Evolutionary conservation across 2,797 vertebrate species (phyloP).

Genomic region (Benthosema pterotum): DNA sequence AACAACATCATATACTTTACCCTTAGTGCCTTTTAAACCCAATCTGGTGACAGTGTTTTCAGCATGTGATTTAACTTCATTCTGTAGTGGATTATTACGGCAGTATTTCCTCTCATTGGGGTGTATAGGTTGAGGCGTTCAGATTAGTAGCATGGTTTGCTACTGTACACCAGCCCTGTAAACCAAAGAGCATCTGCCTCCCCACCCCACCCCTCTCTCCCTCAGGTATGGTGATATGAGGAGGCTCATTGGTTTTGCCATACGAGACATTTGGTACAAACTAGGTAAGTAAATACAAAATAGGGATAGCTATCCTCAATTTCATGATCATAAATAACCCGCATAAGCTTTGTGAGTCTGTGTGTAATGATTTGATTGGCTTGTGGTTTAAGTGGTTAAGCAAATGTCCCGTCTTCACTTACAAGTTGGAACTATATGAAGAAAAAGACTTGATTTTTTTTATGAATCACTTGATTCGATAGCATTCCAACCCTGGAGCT

Average conservation of each 20-base stretch:
- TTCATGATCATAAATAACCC: no score
- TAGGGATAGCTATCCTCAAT: no score
- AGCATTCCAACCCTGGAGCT: no score
- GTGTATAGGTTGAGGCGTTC: slow-evolving; percentile 12
- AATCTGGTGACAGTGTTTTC: background rate
- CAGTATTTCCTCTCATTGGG: slow-evolving; percentile 31
- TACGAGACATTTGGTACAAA: slow-evolving; percentile 99
- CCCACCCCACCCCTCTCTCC: no score
- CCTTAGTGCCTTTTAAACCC: slow-evolving; percentile 40
- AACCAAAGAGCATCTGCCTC: background rate
- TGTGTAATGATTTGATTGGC: no score
- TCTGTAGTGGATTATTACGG: slow-evolving; percentile 30
- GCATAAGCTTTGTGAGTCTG: no score
- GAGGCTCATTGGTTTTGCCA: slow-evolving; percentile 91
- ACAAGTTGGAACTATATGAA: no score
- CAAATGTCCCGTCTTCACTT: no score
- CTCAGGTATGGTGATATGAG: slow-evolving; percentile 96
- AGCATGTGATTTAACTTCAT: slow-evolving; percentile 38
- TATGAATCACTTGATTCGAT: no score
- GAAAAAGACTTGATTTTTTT: no score
- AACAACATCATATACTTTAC: slow-evolving; percentile 20
- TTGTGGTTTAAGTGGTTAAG: no score
- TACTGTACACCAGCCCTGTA: slow-evolving; percentile 7
- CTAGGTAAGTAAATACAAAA: slow-evolving; percentile 81
- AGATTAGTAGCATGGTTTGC: slow-evolving; percentile 51